Evolutionary conservation across 2,797 vertebrate species (phyloP).

Genomic region (Urosaurus nigricauda): DNA sequence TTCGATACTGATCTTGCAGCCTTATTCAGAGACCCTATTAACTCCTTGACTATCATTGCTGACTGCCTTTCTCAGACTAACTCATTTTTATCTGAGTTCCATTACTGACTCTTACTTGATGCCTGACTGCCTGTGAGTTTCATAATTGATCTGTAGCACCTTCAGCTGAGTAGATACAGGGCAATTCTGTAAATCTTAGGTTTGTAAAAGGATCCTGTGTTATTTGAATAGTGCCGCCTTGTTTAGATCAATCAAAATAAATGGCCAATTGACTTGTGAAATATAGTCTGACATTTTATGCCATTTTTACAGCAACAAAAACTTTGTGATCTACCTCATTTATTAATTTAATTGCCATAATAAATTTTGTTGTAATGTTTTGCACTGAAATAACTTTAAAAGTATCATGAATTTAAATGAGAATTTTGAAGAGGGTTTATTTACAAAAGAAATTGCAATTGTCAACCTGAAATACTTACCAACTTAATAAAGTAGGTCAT

Average conservation of each 20-base stretch:
- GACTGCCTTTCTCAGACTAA: background rate
- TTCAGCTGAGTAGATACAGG: background rate
- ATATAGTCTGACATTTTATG: background rate
- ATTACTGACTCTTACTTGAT: background rate
- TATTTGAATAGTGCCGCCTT: background rate
- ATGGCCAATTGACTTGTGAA: background rate
- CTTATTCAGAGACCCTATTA: background rate
- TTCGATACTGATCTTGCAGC: background rate
- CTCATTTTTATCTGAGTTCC: background rate
- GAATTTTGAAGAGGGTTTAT: background rate
- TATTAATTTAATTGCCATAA: background rate
- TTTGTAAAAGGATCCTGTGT: background rate
- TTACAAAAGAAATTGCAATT: background rate
- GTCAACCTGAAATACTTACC: background rate
- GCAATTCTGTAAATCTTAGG: background rate
- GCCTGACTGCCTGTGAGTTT: background rate
- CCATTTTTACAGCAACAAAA: background rate
- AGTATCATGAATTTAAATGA: background rate
- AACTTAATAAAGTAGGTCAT: background rate
- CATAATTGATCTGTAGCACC: background rate
- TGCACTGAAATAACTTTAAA: background rate
- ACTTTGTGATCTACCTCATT: background rate
- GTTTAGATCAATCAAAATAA: background rate
- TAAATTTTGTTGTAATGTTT: background rate
- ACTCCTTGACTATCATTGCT: background rate